Percentiles rank a stretch among this genome's conserved stretches.
Evolutionary conservation across 2,797 vertebrate species (phyloP).

Genomic region (Mareca strepera): DNA sequence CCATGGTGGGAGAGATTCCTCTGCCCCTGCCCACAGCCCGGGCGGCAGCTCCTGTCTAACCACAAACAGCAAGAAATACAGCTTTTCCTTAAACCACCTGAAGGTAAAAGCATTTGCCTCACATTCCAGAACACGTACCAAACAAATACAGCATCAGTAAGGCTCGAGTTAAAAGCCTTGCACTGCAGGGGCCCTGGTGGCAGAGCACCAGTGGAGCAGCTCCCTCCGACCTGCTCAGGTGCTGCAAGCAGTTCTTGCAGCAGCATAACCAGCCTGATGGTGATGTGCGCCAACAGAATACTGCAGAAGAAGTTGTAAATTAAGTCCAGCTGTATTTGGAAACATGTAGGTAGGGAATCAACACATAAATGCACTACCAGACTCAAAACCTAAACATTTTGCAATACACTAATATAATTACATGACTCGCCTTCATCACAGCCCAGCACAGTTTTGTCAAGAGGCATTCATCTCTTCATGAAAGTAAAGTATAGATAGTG

Average conservation of each 20-base stretch:
- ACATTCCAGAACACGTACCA: accelerated
- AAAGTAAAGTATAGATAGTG: neutral
- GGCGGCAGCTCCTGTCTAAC: neutral
- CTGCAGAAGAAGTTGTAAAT: neutral
- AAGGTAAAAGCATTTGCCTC: neutral
- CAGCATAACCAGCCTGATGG: accelerated
- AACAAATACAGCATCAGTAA: neutral
- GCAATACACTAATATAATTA: neutral
- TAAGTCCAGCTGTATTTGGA: neutral
- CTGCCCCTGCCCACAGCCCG: accelerated
- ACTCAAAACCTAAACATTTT: neutral
- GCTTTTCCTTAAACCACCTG: neutral
- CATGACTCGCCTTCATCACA: neutral
- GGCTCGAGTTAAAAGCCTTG: neutral
- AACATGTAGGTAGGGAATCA: accelerated
- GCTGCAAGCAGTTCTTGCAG: accelerated
- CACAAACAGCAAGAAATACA: neutral
- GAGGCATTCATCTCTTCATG: neutral
- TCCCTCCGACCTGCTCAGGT: neutral
- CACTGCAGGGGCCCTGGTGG: neutral
- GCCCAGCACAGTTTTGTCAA: neutral
- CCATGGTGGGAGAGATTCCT: accelerated
- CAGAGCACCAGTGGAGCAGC: no score
- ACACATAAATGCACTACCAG: neutral
- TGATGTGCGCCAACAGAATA: accelerated